Conservation (phyloP, 2,797 vertebrate genomes). For the Peromyscus attwateri region DNA sequence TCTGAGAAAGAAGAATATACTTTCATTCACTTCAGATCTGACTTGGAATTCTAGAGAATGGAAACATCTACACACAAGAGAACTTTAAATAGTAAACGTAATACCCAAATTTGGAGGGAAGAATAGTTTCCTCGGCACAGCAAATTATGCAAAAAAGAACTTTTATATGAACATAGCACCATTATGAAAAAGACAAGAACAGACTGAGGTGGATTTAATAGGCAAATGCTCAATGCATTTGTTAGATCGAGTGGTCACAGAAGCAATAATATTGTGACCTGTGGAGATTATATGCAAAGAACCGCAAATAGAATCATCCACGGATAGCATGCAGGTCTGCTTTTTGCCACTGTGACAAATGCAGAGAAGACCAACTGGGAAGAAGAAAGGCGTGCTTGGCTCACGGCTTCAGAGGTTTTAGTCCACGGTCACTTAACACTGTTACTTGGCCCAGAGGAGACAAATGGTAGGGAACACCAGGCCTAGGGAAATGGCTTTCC, state of each 20-base stretch:
- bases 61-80: neutral
- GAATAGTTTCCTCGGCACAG: neutral
- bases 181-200: slow-evolving; percentile 8
- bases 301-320: neutral
- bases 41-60: slow-evolving; percentile 3
- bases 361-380: neutral
- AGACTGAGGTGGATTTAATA: neutral
- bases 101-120: neutral
- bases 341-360: neutral
- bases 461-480: neutral
- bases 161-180: neutral
- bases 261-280: neutral
- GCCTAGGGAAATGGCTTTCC: neutral
- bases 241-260: neutral
- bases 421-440: neutral
- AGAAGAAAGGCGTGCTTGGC: too few relatives aligned
- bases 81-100: neutral
- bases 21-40: neutral
- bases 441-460: neutral
- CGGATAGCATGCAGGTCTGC: rapidly evolving
- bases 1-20: neutral
- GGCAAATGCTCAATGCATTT: neutral
- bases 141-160: neutral
- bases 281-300: neutral
- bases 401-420: neutral